phyloP scores from a whole-genome alignment of 2,888 invertebrate species.

The Catocala sponsa region DNA sequence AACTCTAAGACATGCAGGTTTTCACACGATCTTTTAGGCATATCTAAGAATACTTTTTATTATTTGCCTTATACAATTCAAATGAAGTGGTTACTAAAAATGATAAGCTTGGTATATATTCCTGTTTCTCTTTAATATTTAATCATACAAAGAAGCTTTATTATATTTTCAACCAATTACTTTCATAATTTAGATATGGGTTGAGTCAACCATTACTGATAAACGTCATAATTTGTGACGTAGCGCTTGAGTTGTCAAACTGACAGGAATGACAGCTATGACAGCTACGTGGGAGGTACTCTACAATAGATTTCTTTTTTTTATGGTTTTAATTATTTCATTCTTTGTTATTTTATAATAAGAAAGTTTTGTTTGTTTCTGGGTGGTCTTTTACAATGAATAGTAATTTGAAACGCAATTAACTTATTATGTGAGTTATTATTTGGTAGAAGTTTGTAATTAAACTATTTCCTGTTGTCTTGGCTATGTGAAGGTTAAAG shows the following conservation, averaged over 20 bases:
- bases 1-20: too few relatives aligned
- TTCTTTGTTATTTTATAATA: constrained; percentile 21
- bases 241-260: constrained; percentile 60
- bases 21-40: too few relatives aligned
- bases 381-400: not conserved
- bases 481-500: too few relatives aligned
- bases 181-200: too few relatives aligned
- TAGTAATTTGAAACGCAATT: not conserved
- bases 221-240: constrained; percentile 51
- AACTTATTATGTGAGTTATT: not conserved
- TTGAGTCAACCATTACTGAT: too few relatives aligned
- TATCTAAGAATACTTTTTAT: too few relatives aligned
- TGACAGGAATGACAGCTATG: constrained; percentile 46
- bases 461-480: not conserved
- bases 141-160: too few relatives aligned
- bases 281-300: constrained; percentile 59
- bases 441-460: not conserved
- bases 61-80: too few relatives aligned
- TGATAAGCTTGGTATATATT: too few relatives aligned
- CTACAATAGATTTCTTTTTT: constrained; percentile 28
- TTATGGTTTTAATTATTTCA: constrained; percentile 29
- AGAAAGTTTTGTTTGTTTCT: not conserved
- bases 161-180: too few relatives aligned
- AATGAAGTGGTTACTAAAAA: too few relatives aligned
- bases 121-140: too few relatives aligned